A percentile compares a stretch with the other conserved stretches of the same genome.
phyloP scores from a whole-genome alignment of 2,888 invertebrate genomes.

The Agrotis segetum region DNA sequence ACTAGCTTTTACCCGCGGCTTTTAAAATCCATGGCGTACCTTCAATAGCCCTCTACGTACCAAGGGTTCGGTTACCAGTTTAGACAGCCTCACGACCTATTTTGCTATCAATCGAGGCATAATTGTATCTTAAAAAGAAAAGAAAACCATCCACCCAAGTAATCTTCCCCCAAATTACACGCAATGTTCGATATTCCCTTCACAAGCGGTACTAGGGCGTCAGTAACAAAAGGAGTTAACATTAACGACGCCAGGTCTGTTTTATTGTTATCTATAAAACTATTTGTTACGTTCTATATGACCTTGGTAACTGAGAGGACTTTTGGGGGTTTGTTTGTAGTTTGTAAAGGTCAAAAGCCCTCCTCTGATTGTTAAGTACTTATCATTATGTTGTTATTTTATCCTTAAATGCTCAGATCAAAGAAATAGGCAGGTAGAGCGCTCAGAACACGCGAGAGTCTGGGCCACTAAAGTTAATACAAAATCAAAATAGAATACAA shows the following conservation, averaged over 20 bases:
- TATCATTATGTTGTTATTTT: not conserved
- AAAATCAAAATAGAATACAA: too few relatives aligned
- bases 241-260: constrained; percentile 45
- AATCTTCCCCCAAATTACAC: not conserved
- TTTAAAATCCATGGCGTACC: too few relatives aligned
- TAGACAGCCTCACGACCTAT: too few relatives aligned
- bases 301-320: constrained; percentile 10
- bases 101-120: too few relatives aligned
- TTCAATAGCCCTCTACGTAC: too few relatives aligned
- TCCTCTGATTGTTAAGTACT: not conserved
- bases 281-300: constrained; percentile 23
- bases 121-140: not conserved
- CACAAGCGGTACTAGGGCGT: constrained; percentile 12
- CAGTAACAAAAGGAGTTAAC: constrained; percentile 45
- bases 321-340: constrained; percentile 30
- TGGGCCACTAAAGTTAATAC: too few relatives aligned
- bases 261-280: constrained; percentile 57
- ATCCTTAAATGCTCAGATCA: too few relatives aligned
- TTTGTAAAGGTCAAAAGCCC: constrained; percentile 29
- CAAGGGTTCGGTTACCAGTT: too few relatives aligned
- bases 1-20: too few relatives aligned
- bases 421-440: too few relatives aligned
- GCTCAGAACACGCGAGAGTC: too few relatives aligned
- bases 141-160: not conserved
- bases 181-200: not conserved